A percentile compares a stretch with the other conserved stretches of the same genome.
phyloP scores from a whole-genome alignment of 2,797 vertebrate species.

The Tokudaia tokunoshimensis region DNA sequence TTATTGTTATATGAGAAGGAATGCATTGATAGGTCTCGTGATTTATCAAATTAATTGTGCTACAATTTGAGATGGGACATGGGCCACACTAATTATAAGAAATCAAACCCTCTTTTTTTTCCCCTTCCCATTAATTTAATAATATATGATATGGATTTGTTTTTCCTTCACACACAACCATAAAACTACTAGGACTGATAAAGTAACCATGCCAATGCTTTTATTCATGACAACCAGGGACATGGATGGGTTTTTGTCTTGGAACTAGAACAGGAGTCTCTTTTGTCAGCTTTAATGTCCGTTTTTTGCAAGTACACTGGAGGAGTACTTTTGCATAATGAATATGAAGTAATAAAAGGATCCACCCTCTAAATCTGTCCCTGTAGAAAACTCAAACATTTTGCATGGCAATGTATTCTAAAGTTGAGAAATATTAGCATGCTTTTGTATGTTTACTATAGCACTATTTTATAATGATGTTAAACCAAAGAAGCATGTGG shows the following conservation, averaged over 20 bases:
- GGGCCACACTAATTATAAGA: conserved; percentile 1
- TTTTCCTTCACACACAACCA: conserved; percentile 69
- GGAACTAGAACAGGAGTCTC: conserved; percentile 58
- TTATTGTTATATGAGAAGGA: conserved; percentile 47
- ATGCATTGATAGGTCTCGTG: conserved; percentile 18
- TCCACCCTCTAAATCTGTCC: not conserved
- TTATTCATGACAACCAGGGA: conserved; percentile 31
- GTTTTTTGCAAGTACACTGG: conserved; percentile 12
- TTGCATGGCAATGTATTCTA: not conserved
- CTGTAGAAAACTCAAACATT: conserved; percentile 16
- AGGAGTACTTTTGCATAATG: conserved; percentile 59
- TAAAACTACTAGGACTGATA: conserved; percentile 65
- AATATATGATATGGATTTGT: conserved; percentile 43
- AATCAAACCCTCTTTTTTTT: conserved; percentile 6
- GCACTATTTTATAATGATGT: conserved; percentile 51
- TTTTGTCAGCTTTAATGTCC: conserved; percentile 41
- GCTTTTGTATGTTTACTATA: conserved; percentile 47
- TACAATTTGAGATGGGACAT: not conserved
- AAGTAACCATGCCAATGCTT: conserved; percentile 63
- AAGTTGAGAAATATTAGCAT: conserved; percentile 46
- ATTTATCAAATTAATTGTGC: conserved; percentile 64
- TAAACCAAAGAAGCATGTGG: conserved; percentile 40
- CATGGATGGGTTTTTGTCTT: conserved; percentile 64
- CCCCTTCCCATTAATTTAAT: not conserved
- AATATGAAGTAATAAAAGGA: conserved; percentile 38